Base-by-base conservation (phyloP, 1,140 invertebrate species). In the Yoshiicerus persimilis region DNA sequence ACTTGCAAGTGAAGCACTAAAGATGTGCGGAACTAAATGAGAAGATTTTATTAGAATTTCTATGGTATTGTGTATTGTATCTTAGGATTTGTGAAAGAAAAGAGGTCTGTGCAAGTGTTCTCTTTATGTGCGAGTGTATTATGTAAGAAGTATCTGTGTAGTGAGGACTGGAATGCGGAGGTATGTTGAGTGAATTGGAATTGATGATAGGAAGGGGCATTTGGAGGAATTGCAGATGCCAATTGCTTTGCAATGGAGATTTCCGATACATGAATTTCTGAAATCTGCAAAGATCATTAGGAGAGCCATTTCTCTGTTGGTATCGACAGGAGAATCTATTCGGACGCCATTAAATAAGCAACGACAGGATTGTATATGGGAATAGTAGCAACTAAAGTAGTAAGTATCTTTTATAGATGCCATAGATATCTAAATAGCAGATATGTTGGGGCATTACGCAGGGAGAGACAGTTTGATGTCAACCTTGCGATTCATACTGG, bases 221-320 rank as follows among this genome's bases (percentile, higher is more conserved):
- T 11, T 32, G 20, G 25, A 23, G 62, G 13, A 66, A 25, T 66
- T 66, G 62, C 41, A 47, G 11, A 47, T 64, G 13, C 30, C 66
- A 30, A 70, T 70, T 80, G 75, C 34, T 80, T 80, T 80, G 75
- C 75, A 80, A 80, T 80, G 32, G 34, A 38, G 75, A 80, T 80
- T 80, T 80, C 32, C 75, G 32, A 36, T 34, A 80, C 13, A 80
- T 80, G 75, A 27, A 70, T 70, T 32, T 32, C n/a, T 16, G 34
- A 36, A 80, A 80, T 80, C 34, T 80, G 75, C 75, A 38, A 80
- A 80, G 75, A 80, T 80, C 70, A 80, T 38, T 80, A 80, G 75
- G 34, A 36, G 30, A 1, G n/a, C 30, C 75, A 80, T 38, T 38
- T 30, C 8, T 70, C 64, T 27, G 27, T 13, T 70, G 8, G 2